Base-by-base conservation (phyloP, 1,140 invertebrate genomes). In the Nomia melanderi region DNA sequence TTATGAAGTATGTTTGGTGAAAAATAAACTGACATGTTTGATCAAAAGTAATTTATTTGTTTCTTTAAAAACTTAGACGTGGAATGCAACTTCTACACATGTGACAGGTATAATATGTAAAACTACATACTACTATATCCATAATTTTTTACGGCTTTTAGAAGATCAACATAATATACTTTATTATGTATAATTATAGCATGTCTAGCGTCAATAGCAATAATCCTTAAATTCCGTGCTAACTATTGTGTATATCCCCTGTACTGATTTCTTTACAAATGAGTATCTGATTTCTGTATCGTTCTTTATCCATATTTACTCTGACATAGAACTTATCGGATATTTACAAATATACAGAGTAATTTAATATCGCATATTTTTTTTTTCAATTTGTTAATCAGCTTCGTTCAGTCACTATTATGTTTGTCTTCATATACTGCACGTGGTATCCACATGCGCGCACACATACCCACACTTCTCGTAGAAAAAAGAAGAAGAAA, bases 61-160 rank as follows among this genome's bases (percentile, higher is more conserved):
- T 82, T 90, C 85, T 86, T 87, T 89, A 88, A 88, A 89, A 90
- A 91, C 88, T 88, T 91, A 92, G 85, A 84, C 69, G 82, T 90
- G 90, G 90, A 92, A 91, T 92, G 90, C 91, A 85, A 89, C 86
- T 91, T 87, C 90, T 91, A 92, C 89, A 92, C 85, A 79, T 90
- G 88, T 88, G 88, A 88, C 78, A 86, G 87, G 87, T 91, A 92
- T 88, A 91, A 91, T 90, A 91, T 92, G 91, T 92, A 91, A 92
- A 92, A 92, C 90, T 92, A 92, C 88, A 89, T 87, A 83, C 88
- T 91, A 90, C 87, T 86, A 87, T 91, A 90, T 89, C 84, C 87
- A 86, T 88, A 88, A 86, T 84, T 78, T 77, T 79, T 81, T 86
- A 84, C 79, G 77, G 64, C 77, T 75, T 73, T 81, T 81, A 70